Conservation (phyloP, 2,797 vertebrate genomes). For the Melanotaenia nigrans region DNA sequence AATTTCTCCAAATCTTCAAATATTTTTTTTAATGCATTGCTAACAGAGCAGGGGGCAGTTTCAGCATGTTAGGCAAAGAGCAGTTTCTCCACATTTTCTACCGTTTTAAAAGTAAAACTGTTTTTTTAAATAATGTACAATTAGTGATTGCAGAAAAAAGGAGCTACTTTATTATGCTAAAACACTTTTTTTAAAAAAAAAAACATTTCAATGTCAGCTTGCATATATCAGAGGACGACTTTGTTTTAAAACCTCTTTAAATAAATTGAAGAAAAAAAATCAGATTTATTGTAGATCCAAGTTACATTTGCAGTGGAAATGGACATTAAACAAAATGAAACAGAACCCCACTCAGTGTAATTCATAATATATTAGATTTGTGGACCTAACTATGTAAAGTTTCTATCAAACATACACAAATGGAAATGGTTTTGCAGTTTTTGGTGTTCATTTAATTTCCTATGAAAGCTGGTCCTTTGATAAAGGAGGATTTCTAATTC, state of each 20-base stretch:
- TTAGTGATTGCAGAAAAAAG: constrained; percentile 22
- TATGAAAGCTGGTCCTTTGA: not conserved
- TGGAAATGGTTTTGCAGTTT: too few relatives aligned
- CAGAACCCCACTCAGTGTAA: too few relatives aligned
- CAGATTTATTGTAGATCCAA: too few relatives aligned
- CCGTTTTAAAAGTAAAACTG: not conserved
- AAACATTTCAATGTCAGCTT: not conserved
- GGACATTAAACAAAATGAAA: too few relatives aligned
- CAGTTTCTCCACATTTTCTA: constrained; percentile 14
- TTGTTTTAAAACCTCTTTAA: not conserved
- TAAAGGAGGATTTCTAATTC: not conserved
- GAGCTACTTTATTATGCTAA: too few relatives aligned
- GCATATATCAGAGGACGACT: not conserved
- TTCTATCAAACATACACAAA: too few relatives aligned
- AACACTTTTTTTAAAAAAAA: too few relatives aligned
- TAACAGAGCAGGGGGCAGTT: constrained; percentile 14
- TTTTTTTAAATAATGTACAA: constrained; percentile 23
- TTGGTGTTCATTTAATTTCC: not conserved
- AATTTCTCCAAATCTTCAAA: constrained; percentile 28
- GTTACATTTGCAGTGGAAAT: too few relatives aligned
- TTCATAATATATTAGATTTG: too few relatives aligned
- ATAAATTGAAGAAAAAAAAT: too few relatives aligned
- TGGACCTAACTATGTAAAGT: too few relatives aligned
- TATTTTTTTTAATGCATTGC: constrained; percentile 12
- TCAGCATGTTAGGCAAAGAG: not conserved